Evolutionary conservation across 2,113 vertebrate genomes (phyloP), one percentile per base, ranked within the genome.

Genomic region (Cisticola juncidis): DNA sequence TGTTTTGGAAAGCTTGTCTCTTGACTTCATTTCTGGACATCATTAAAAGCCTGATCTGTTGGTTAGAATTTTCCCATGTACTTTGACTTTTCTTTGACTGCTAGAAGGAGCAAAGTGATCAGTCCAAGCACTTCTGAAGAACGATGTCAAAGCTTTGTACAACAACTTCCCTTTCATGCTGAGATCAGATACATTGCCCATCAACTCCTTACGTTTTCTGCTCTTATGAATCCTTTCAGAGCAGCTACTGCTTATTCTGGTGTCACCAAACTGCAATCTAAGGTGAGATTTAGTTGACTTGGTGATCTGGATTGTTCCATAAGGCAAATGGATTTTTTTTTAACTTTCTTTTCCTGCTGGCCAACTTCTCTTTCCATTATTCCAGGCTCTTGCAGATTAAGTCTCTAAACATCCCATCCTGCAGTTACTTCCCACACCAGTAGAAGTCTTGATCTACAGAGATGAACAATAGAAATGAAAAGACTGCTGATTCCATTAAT

Each of bases 401-500:
- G 31, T 40, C 57, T 85, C 62, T 82, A 71, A 69, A 62, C 26
- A 33, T n/a, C 61, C 48, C 12, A 7, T 72, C 62, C 66, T 82
- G 38, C 66, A 88, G 50, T 35, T 42, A 47, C 54, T 94, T 87
- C 24, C 36, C 35, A 60, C 35, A 35, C 29, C 26, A 80, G 42
- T n/a, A 76, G 17, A 94, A 92, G 58, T 82, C 76, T 68, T 91
- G 56, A 73, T 86, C 80, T 84, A 17, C 36, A 61, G 51, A 88
- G 48, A 14, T 83, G 79, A 80, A 83, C 35, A 90, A 62, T 28
- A 88, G 80, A 83, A 73, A 86, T 78, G 15, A 82, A 84, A 87
- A 81, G 64, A 38, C 26, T 77, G 44, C 51, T 80, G 68, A 74
- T 95, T 94, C 82, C 26, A 57, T 93, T 76, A 90, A 77, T 95